Evolutionary conservation across 2,113 vertebrate species (phyloP), one percentile per base, ranked within the genome.

Genomic region (Equus quagga): DNA sequence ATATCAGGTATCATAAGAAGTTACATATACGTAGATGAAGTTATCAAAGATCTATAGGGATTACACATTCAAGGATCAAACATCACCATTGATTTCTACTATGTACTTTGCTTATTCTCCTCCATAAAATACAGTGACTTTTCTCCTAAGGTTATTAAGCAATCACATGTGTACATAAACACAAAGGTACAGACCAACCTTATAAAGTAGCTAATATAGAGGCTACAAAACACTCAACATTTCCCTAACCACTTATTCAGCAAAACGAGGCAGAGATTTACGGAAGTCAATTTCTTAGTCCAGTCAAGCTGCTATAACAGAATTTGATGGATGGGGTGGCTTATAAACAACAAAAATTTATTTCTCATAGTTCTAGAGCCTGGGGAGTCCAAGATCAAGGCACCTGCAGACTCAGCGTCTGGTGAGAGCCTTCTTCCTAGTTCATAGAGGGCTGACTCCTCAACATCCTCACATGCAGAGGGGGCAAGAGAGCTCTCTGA

Each of bases 41-140:
- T 49, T 31, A n/a, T 56, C 51, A 70, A 75, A 84, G 24, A 49
- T 41, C 24, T 14, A 2, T 28, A 36, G 10, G 2, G 8, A 85
- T 12, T 4, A 33, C 28, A 26, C 2, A n/a, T 7, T 6, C 65
- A 80, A 33, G 31, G 31, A 17, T 21, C 31, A 51, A 58, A 9
- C 31, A 19, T 6, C 2, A 17, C 64, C 1, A 5, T 0, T 51
- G 26, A 54, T 33, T 36, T 83, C 19, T n/a, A 44, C 5, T 10
- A 46, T 41, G 15, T 24, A 14, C 14, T 64, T 92, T 91, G 65
- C 60, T 41, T 26, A 18, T 73, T 28, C 31, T 81, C 12, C 0
- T 4, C 18, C 26, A 41, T n/a, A 1, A 44, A 31, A 26, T 9
- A 26, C 2, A 8, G 1, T n/a, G 19, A 28, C 8, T 5, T 73